These are phyloP conservation scores for Rhyacophila evoluta DNA, from an alignment of 2,888 invertebrate genomes.

Conservation along the genomic window DNA sequence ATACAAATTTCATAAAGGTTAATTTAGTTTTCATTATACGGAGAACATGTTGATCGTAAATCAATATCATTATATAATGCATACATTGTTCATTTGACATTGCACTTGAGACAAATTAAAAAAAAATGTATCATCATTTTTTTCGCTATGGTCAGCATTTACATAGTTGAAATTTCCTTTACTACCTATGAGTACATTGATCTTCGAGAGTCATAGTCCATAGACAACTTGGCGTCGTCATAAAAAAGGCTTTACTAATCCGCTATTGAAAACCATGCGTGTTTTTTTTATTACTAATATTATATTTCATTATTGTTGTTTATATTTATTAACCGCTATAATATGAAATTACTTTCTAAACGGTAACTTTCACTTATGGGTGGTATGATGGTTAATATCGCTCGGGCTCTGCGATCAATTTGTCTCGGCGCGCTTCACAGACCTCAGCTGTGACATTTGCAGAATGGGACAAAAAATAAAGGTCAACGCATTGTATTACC, in stretches of 20 bases:
- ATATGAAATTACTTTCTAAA: slow-evolving; percentile 35
- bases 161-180: background rate
- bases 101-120: too few relatives aligned
- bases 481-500: too few relatives aligned
- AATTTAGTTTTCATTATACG: too few relatives aligned
- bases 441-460: background rate
- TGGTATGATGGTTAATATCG: background rate
- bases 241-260: background rate
- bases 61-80: too few relatives aligned
- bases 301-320: background rate
- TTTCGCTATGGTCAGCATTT: too few relatives aligned
- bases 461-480: background rate
- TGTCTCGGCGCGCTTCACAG: too few relatives aligned
- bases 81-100: too few relatives aligned
- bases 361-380: slow-evolving; percentile 32
- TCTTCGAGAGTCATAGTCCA: background rate
- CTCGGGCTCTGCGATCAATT: too few relatives aligned
- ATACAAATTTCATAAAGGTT: too few relatives aligned
- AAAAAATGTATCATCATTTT: too few relatives aligned
- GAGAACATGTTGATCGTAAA: too few relatives aligned
- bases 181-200: background rate
- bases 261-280: background rate
- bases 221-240: background rate
- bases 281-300: background rate
- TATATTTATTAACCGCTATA: background rate